phyloP scores from a whole-genome alignment of 2,888 invertebrate genomes.

The Zaprionus bogoriensis region DNA sequence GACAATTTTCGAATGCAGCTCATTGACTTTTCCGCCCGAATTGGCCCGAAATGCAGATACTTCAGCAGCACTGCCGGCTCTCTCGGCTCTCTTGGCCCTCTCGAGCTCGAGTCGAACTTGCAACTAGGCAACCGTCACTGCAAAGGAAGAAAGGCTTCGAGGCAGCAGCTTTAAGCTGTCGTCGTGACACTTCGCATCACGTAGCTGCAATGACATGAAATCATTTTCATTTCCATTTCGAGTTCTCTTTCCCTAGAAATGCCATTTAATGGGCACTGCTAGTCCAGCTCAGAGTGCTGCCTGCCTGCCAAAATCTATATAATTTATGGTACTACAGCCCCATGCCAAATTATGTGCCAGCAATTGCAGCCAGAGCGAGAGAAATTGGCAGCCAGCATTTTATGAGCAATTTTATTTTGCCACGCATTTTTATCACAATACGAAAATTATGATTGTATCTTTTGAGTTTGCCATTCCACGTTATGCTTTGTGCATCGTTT shows the following conservation, averaged over 20 bases:
- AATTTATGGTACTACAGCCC: constrained; percentile 52
- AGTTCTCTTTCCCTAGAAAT: constrained; percentile 30
- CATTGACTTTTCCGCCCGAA: constrained; percentile 37
- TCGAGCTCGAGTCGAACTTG: too few relatives aligned
- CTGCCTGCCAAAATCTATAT: too few relatives aligned
- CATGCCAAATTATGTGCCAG: constrained; percentile 66
- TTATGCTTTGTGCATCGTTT: constrained; percentile 17
- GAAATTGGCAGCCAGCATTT: constrained; percentile 61
- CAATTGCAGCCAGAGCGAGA: constrained; percentile 49
- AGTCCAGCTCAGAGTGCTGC: constrained; percentile 22
- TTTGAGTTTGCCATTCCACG: constrained; percentile 11
- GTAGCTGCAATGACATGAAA: constrained; percentile 74
- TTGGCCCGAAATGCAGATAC: constrained; percentile 8
- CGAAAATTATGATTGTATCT: constrained; percentile 71
- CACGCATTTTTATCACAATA: constrained; percentile 74
- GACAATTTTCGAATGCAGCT: constrained; percentile 20
- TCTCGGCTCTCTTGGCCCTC: neutral
- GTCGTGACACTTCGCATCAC: constrained; percentile 65
- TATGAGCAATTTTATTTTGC: constrained; percentile 68
- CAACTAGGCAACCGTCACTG: constrained; percentile 4
- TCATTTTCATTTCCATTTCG: constrained; percentile 64
- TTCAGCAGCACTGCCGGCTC: neutral
- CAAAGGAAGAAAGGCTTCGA: too few relatives aligned
- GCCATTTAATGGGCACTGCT: constrained; percentile 40
- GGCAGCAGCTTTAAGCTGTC: constrained; percentile 18